Evolutionary conservation across 2,888 invertebrate species (phyloP), one percentile per base, ranked within the genome.

Genomic region (Sinohyriopsis cumingii): DNA sequence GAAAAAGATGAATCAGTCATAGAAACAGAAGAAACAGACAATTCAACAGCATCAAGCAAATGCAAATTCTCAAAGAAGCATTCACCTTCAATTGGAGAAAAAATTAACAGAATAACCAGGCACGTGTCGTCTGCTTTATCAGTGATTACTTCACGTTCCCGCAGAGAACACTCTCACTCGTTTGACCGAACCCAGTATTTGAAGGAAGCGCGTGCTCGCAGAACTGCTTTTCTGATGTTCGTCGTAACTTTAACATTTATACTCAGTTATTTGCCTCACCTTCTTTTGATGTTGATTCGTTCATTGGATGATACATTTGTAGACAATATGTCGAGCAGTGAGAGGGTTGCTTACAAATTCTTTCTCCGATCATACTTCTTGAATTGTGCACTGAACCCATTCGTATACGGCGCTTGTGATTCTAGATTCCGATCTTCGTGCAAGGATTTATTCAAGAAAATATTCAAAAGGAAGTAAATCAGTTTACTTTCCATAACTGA

Each of bases 361-460:
- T 79, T 79, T 54, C 66, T 80, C 60, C 63, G 82, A 1, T 80
- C 78, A 1, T 82, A 81, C 59, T 82, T 80, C 55, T 22, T 81
- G 24, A 79, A 80, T 64, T 78, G 81, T 64, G 78, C 81, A 1
- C 70, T 81, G 12, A 84, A 83, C 63, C 82, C 83, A 0, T 66
- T 83, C 24, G 80, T 84, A 55, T 84, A 84, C 76, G 75, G 78
- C 55, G 75, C 83, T 62, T 78, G 76, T 67, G 80, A 77, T 59
- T 60, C 68, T 3, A 67, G 73, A 55, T 80, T 82, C 55, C 71
- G 75, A 25, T 60, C 63, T 1, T 74, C 71, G 5, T 74, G 69
- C 45, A 69, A 65, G 59, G 53, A 63, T 24, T 55, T 72, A 2
- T 63, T 70, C 25, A 63, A 22, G 3, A 67, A 61, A 55, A 24